Percentiles rank a stretch among this genome's conserved stretches.
These are phyloP conservation scores for Coluber constrictor DNA, from an alignment of 2,797 vertebrate genomes.

Conservation along the genomic window DNA sequence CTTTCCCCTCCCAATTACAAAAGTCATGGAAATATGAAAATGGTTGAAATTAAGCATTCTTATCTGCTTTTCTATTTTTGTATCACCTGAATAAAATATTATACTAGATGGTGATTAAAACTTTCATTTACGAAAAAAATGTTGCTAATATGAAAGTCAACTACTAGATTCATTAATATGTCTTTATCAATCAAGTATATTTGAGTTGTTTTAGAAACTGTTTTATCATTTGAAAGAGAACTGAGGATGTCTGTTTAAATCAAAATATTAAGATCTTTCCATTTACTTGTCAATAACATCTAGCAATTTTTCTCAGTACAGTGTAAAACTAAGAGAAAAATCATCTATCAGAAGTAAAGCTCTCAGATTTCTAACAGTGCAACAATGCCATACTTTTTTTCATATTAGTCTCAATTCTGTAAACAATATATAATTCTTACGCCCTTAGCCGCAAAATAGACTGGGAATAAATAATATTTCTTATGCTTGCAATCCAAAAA, in stretches of 20 bases:
- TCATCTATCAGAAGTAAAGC: not conserved
- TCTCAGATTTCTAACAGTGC: not conserved
- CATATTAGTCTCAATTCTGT: not conserved
- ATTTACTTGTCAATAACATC: not conserved
- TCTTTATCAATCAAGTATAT: not conserved
- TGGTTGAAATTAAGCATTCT: not conserved
- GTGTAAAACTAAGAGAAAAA: not conserved
- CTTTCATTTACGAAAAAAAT: not conserved
- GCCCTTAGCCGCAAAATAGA: not conserved
- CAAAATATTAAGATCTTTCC: not conserved
- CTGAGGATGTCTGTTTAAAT: not conserved
- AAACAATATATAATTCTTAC: not conserved
- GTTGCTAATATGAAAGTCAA: slow-evolving; percentile 13
- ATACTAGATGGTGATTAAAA: not conserved
- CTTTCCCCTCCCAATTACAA: not conserved
- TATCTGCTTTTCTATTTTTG: slow-evolving; percentile 26
- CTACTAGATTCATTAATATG: not conserved
- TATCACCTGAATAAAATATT: not conserved
- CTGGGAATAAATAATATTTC: not conserved
- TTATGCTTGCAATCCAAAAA: not conserved
- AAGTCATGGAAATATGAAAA: not conserved
- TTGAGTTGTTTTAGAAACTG: not conserved
- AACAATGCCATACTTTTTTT: not conserved
- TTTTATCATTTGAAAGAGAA: not conserved
- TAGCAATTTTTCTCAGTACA: not conserved